Percentiles rank a stretch among this genome's conserved stretches.
phyloP scores from a whole-genome alignment of 2,797 vertebrate genomes.

The Cossypha dichroa region DNA sequence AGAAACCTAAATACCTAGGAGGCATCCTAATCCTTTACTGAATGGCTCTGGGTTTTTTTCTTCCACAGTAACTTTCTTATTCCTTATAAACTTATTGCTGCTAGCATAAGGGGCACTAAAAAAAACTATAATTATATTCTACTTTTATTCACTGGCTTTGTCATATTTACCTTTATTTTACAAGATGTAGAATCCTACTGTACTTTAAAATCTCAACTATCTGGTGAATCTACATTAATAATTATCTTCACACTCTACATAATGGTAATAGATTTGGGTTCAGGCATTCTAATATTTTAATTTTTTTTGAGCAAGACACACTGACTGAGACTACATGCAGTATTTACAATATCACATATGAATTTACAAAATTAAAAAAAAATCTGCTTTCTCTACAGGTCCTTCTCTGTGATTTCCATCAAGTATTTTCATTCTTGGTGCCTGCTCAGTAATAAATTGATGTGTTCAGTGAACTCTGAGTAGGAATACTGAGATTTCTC shows the following conservation, averaged over 20 bases:
- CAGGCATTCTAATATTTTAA: background rate
- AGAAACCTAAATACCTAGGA: background rate
- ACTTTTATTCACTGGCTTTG: background rate
- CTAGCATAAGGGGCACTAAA: background rate
- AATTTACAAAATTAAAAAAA: background rate
- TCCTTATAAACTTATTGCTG: background rate
- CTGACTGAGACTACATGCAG: background rate
- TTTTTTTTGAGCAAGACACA: background rate
- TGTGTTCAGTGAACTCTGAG: background rate
- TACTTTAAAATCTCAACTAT: background rate
- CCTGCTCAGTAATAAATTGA: background rate
- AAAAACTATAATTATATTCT: background rate
- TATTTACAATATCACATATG: background rate
- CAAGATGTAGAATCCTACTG: background rate
- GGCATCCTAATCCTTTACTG: background rate
- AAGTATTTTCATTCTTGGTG: background rate
- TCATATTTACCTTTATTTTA: background rate
- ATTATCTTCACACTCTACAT: background rate
- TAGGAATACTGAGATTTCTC: background rate
- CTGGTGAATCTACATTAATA: background rate
- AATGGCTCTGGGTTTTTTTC: background rate
- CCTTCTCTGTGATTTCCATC: background rate
- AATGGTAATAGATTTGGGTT: background rate
- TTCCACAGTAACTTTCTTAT: background rate
- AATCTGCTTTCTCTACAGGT: background rate